A percentile compares a stretch with the other conserved stretches of the same genome.
phyloP scores from a whole-genome alignment of 1,140 invertebrate species.

The Hyles euphorbiae region DNA sequence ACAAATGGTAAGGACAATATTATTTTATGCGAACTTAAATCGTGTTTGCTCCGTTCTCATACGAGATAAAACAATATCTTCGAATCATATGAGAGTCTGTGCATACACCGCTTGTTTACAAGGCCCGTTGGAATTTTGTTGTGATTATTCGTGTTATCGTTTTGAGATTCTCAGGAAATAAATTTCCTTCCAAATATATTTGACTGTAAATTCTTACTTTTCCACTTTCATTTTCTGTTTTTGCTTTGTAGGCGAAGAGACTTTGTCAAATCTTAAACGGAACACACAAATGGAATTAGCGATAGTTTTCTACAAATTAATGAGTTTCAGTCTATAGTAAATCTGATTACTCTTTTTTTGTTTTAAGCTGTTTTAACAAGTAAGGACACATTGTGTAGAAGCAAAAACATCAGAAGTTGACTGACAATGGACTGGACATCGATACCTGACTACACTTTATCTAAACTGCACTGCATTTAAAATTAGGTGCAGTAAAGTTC shows the following conservation, averaged over 20 bases:
- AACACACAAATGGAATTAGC: background rate
- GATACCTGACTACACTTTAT: too few relatives aligned
- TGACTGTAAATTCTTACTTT: too few relatives aligned
- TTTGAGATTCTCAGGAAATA: too few relatives aligned
- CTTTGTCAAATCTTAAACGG: background rate
- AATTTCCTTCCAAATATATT: too few relatives aligned
- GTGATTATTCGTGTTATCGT: background rate
- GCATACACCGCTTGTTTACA: slow-evolving; percentile 19
- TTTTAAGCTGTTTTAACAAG: too few relatives aligned
- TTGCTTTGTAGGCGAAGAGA: background rate
- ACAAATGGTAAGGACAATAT: slow-evolving; percentile 17
- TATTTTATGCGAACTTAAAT: slow-evolving; percentile 32
- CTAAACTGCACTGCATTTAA: too few relatives aligned
- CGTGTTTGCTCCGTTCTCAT: slow-evolving; percentile 31
- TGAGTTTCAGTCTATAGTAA: too few relatives aligned
- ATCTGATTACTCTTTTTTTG: too few relatives aligned
- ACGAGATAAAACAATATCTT: slow-evolving; percentile 35
- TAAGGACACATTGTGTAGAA: too few relatives aligned
- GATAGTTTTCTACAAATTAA: background rate
- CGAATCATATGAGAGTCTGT: slow-evolving; percentile 21
- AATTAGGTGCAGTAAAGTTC: too few relatives aligned
- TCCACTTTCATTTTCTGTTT: background rate
- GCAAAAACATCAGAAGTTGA: too few relatives aligned
- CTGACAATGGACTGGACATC: too few relatives aligned
- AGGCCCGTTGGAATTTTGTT: slow-evolving; percentile 1